These are phyloP conservation scores for Heliconius congener DNA, from an alignment of 1,140 invertebrate species.

Conservation along the genomic window DNA sequence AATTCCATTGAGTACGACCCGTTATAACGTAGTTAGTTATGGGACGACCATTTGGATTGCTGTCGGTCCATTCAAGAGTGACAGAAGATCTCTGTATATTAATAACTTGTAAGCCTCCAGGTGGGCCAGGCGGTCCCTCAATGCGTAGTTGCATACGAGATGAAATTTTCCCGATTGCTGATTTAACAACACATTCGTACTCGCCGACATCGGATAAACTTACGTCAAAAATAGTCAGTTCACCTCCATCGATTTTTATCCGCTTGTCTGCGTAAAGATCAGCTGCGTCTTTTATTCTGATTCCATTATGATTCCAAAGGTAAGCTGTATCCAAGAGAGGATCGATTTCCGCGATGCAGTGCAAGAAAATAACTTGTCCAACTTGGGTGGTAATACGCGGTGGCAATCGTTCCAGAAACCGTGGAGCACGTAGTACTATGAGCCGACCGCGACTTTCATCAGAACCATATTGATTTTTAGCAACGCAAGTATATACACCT, in stretches of 20 bases:
- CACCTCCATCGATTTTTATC: conserved; percentile 85
- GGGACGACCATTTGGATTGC: conserved; percentile 89
- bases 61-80: conserved; percentile 94
- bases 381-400: conserved; percentile 85
- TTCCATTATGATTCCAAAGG: conserved; percentile 94
- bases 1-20: conserved; percentile 93
- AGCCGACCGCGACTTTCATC: conserved; percentile 91
- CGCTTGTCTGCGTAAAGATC: conserved; percentile 74
- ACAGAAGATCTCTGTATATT: conserved; percentile 89
- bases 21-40: conserved; percentile 90
- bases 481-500: conserved; percentile 94
- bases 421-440: conserved; percentile 90
- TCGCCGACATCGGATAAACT: conserved; percentile 92
- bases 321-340: conserved; percentile 93
- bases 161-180: conserved; percentile 90
- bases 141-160: conserved; percentile 87
- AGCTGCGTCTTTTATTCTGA: conserved; percentile 86
- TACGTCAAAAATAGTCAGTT: conserved; percentile 90
- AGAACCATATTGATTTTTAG: conserved; percentile 90
- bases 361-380: conserved; percentile 86
- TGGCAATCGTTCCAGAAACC: conserved; percentile 86
- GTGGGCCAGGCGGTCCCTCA: conserved; percentile 92
- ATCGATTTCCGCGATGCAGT: conserved; percentile 91
- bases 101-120: conserved; percentile 89
- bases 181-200: conserved; percentile 94